Evolutionary conservation across 2,888 invertebrate genomes (phyloP).

Genomic region (Cecidostiba fungosa): DNA sequence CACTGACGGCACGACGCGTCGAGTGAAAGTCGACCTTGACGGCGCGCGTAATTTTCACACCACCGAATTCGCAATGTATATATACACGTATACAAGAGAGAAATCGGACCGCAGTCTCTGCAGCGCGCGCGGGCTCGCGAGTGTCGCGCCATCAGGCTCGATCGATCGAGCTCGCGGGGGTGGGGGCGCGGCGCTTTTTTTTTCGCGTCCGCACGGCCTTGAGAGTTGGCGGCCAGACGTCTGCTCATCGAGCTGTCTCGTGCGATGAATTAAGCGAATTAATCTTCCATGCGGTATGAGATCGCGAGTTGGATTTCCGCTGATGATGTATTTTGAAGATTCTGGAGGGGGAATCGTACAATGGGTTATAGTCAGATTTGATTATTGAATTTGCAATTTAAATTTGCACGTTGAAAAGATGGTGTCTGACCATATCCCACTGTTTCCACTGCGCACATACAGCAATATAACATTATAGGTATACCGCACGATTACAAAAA

Average conservation of each 20-base stretch:
- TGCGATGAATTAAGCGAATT: not conserved
- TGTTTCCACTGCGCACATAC: not conserved
- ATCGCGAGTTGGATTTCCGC: not conserved
- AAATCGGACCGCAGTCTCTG: constrained; percentile 2
- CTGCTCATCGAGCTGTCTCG: constrained; percentile 10
- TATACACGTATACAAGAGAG: not conserved
- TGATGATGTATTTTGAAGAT: not conserved
- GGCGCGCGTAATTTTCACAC: constrained; percentile 3
- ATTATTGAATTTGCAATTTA: no score
- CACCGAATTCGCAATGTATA: not conserved
- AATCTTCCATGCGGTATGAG: constrained; percentile 32
- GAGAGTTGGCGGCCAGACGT: constrained; percentile 30
- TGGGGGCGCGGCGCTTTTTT: not conserved
- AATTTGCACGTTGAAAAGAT: no score
- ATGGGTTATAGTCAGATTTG: no score
- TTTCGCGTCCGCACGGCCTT: constrained; percentile 28
- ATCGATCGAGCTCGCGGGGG: constrained; percentile 30
- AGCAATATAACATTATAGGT: no score
- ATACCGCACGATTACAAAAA: not conserved
- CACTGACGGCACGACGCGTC: not conserved
- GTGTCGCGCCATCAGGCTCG: constrained; percentile 25
- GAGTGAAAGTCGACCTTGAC: not conserved
- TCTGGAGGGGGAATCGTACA: no score
- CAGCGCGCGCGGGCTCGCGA: not conserved
- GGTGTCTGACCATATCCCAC: not conserved